Evolutionary conservation across 37 sponge, comb jelly and placozoan genomes (phyloP), one percentile per base, ranked within the genome.

Genomic region (Diacarnus erythraeanus): DNA sequence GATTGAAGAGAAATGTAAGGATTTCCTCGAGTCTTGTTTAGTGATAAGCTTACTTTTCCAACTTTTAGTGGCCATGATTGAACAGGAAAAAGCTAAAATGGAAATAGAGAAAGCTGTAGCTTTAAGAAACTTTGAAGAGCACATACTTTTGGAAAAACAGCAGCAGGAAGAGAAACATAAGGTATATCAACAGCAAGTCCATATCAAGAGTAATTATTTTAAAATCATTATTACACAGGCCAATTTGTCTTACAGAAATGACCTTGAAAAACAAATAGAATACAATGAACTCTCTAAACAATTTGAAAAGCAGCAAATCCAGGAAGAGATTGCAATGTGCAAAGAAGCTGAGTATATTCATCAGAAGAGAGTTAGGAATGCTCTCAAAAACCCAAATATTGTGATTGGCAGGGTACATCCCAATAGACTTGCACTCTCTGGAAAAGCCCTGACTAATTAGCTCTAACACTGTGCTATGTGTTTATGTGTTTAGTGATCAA

Each of bases 1-100:
- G 39, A 86, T 98, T 21, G 36, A 93, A 37, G 74, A 83, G 40
- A 95, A 91, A 79, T 79, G 96, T 89, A 67, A 65, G 27, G n/a
- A n/a, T n/a, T n/a, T n/a, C n/a, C n/a, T n/a, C n/a, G n/a, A n/a
- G n/a, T n/a, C n/a, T n/a, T n/a, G n/a, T n/a, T 83, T 18, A 18
- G 41, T 25, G 26, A 77, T 34, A 51, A 3, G 34, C 30, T 38
- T 44, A 59, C 18, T 40, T 58, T 20, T 77, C 43, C 17, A 42
- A 4, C 10, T 81, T 41, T 3, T 33, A 91, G 95, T 90, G 83
- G 76, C 67, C 51, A 38, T 30, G 15, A 60, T 89, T 58, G 74
- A 63, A n/a, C 66, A 75, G 72, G 76, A 92, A 72, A 87, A 92
- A 56, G 74, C 73, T 41, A 85, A 69, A 57, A 79, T 63, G 1